Evolutionary conservation across 2,888 invertebrate species (phyloP).

Genomic region (Atrina japonica): DNA sequence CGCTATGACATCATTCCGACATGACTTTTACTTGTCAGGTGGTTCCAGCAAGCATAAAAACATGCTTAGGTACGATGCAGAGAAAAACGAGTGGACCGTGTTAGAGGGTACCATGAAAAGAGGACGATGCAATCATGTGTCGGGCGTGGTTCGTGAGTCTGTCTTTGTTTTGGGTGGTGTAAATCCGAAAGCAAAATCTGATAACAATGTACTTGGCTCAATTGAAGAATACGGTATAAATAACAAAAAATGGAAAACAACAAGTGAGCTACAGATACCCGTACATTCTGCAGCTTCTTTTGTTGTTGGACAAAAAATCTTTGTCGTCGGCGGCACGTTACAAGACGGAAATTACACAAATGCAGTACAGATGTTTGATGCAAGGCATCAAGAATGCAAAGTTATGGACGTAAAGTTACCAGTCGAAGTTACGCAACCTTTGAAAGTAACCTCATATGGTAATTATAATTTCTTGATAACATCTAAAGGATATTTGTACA

Average conservation of each 20-base stretch:
- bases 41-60: slow-evolving; percentile 50
- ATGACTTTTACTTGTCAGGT: slow-evolving; percentile 54
- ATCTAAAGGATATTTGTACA: slow-evolving; percentile 34
- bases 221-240: slow-evolving; percentile 56
- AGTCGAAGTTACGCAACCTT: slow-evolving; percentile 34
- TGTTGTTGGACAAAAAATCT: slow-evolving; percentile 50
- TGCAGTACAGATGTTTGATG: slow-evolving; percentile 54
- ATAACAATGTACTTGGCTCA: slow-evolving; percentile 42
- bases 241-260: slow-evolving; percentile 47
- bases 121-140: slow-evolving; percentile 49
- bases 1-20: slow-evolving; percentile 50
- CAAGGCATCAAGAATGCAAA: slow-evolving; percentile 43
- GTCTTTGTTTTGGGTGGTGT: slow-evolving; percentile 52
- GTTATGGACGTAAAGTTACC: slow-evolving; percentile 45
- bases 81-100: slow-evolving; percentile 56
- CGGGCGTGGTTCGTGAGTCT: slow-evolving; percentile 52
- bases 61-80: slow-evolving; percentile 53
- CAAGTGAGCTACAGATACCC: slow-evolving; percentile 49
- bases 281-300: slow-evolving; percentile 49
- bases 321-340: slow-evolving; percentile 51
- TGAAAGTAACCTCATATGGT: slow-evolving; percentile 40
- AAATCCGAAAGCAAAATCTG: slow-evolving; percentile 39
- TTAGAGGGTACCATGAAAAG: slow-evolving; percentile 49
- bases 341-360: slow-evolving; percentile 35
- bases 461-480: slow-evolving; percentile 40